These are phyloP conservation scores for Acleris cristana DNA, from an alignment of 2,888 invertebrate genomes.

Conservation along the genomic window DNA sequence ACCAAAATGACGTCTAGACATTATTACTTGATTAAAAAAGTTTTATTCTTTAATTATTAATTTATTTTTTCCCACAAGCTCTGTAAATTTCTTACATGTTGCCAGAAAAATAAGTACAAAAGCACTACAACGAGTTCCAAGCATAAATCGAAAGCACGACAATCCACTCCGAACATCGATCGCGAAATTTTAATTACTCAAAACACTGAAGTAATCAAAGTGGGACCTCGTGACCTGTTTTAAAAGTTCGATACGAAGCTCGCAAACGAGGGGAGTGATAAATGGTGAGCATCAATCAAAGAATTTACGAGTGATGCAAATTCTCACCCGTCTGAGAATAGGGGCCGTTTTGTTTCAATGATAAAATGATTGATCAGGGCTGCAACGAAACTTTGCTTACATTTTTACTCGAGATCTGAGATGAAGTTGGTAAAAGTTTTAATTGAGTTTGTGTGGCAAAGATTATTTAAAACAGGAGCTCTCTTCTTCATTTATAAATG, in stretches of 20 bases:
- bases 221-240: constrained; percentile 81
- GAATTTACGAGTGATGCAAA: constrained; percentile 79
- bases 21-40: too few species aligned
- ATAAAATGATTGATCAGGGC: constrained; percentile 52
- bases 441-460: constrained; percentile 31
- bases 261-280: constrained; percentile 78
- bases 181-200: constrained; percentile 75
- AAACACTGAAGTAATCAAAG: constrained; percentile 69
- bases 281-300: constrained; percentile 82
- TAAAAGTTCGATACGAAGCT: constrained; percentile 74
- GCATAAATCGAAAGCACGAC: neutral
- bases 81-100: too few species aligned
- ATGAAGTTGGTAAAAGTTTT: constrained; percentile 26
- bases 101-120: too few species aligned
- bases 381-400: constrained; percentile 31
- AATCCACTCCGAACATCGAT: constrained; percentile 58
- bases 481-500: too few species aligned
- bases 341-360: constrained; percentile 62
- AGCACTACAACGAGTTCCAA: too few species aligned
- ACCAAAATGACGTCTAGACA: too few species aligned
- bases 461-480: constrained; percentile 3
- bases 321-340: constrained; percentile 67
- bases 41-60: too few species aligned
- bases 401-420: constrained; percentile 20
- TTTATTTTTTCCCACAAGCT: too few species aligned